These are phyloP conservation scores for Danio jaintianensis DNA, from an alignment of 2,797 vertebrate genomes.

Conservation along the genomic window DNA sequence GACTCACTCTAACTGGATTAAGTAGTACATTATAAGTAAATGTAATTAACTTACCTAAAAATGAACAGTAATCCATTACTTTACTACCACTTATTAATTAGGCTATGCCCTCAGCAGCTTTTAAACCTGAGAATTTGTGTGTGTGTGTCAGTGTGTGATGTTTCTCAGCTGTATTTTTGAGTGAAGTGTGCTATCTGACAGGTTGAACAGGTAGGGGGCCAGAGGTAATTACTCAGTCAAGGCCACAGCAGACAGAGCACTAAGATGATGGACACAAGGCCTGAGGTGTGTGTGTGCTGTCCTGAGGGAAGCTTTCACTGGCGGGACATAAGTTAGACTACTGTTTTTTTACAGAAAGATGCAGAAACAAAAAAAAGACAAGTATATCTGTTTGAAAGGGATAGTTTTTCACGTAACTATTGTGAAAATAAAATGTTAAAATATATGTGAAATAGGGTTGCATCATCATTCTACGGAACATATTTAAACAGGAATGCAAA, in stretches of 20 bases:
- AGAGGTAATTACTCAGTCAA: slow-evolving; percentile 54
- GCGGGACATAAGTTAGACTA: slow-evolving; percentile 34
- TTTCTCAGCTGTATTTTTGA: slow-evolving; percentile 66
- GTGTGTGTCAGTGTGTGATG: background rate
- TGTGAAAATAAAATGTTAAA: too few relatives aligned
- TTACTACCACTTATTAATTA: too few relatives aligned
- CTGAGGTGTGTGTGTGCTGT: slow-evolving; percentile 20
- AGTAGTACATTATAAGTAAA: too few relatives aligned
- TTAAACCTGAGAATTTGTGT: background rate
- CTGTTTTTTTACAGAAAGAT: slow-evolving; percentile 44
- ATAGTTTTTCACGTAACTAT: too few relatives aligned
- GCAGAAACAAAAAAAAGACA: background rate
- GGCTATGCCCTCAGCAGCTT: background rate
- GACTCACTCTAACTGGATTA: too few relatives aligned
- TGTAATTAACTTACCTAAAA: too few relatives aligned
- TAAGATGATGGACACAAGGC: slow-evolving; percentile 42
- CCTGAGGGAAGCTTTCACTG: slow-evolving; percentile 46
- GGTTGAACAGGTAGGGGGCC: slow-evolving; percentile 69
- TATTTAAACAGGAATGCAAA: too few relatives aligned
- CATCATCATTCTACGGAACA: too few relatives aligned
- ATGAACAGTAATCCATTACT: too few relatives aligned
- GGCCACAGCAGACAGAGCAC: slow-evolving; percentile 10
- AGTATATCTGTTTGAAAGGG: background rate
- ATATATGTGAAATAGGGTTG: too few relatives aligned
- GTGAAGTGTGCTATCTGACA: slow-evolving; percentile 72